Evolutionary conservation across 2,888 invertebrate genomes (phyloP).

Genomic region (Steinernema hermaphroditum): DNA sequence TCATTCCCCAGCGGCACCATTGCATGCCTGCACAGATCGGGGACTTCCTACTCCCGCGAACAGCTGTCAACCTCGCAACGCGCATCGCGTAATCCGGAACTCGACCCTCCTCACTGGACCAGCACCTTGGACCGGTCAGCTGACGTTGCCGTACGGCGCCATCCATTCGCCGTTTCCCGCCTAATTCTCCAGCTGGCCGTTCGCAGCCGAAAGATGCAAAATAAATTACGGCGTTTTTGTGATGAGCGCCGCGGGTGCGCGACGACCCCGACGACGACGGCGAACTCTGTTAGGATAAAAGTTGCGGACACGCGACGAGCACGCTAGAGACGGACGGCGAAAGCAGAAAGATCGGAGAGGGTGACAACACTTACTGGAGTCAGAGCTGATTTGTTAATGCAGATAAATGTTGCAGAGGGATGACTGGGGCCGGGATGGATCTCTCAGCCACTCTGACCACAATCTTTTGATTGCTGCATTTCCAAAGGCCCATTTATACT

Average conservation of each 20-base stretch:
- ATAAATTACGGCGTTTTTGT: slow-evolving; percentile 2
- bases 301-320: neutral
- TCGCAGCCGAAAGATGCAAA: neutral
- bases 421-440: neutral
- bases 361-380: neutral
- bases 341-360: neutral
- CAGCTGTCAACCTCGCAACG: neutral
- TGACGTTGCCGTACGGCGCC: neutral
- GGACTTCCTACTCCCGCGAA: neutral
- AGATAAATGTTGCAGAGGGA: neutral
- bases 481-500: too few species aligned
- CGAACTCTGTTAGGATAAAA: neutral
- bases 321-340: neutral
- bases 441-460: too few species aligned
- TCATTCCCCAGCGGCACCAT: neutral
- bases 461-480: neutral
- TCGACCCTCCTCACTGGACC: neutral
- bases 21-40: neutral
- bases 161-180: neutral
- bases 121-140: neutral
- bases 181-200: neutral
- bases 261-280: neutral
- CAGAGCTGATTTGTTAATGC: neutral
- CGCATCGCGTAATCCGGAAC: neutral
- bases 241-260: neutral